Conservation (phyloP, 30 jellyfish, hydroid and myxozoan genomes). For the Sanderia malayensis region DNA sequence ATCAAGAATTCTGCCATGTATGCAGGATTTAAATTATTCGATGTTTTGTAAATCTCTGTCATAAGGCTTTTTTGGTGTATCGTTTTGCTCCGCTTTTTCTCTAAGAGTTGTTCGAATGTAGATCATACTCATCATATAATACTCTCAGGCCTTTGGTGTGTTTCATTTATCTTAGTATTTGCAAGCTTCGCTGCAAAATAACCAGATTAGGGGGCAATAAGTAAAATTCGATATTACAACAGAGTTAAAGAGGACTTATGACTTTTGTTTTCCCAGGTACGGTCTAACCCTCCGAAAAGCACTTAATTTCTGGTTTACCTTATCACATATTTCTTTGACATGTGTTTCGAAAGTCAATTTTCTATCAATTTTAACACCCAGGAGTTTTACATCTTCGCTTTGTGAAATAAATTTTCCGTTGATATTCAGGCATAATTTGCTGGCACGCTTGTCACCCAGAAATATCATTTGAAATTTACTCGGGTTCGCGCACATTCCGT, state of each 20-base stretch:
- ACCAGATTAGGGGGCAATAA: background rate
- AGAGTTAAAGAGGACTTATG: background rate
- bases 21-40: background rate
- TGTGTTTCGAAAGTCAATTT: background rate
- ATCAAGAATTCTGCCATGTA: background rate
- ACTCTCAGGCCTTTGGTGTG: background rate
- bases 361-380: background rate
- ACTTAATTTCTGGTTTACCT: background rate
- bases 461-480: background rate
- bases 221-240: background rate
- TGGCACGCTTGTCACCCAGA: constrained; percentile 1
- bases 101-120: background rate
- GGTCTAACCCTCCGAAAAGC: constrained; percentile 1
- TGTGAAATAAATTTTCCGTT: background rate
- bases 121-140: background rate
- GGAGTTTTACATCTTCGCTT: background rate
- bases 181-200: constrained; percentile 12
- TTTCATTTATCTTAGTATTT: constrained; percentile 1
- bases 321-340: background rate
- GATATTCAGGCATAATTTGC: background rate
- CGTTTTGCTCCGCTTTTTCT: background rate
- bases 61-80: background rate
- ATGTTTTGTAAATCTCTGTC: background rate
- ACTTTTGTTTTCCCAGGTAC: background rate
- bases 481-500: background rate